Evolutionary conservation across 2,888 invertebrate genomes (phyloP), one percentile per base, ranked within the genome.

Genomic region (Protophormia terraenovae): DNA sequence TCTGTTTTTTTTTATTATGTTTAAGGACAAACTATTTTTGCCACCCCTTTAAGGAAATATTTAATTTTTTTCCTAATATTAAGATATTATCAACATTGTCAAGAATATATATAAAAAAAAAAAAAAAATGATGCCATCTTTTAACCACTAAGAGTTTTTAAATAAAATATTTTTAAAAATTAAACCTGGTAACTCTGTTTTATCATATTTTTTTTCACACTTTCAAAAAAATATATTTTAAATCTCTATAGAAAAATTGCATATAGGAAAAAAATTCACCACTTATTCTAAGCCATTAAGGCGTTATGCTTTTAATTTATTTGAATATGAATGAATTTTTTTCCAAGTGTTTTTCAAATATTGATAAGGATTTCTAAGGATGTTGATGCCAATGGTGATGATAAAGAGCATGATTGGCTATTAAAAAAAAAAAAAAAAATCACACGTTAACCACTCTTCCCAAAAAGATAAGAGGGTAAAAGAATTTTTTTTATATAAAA

Each of bases 361-460:
- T 89, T 89, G 89, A 89, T 62, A n/a, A 35, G 35, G 29, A 38
- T 69, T 67, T 47, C 2, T 38, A 32, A 27, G 62, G 19, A 62
- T 53, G 29, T 29, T 47, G 29, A 41, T 53, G 29, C n/a, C n/a
- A n/a, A 64, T 24, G 14, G 10, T 41, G n/a, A 55, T 35, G 24
- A 32, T 41, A 38, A 27, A 22, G 7, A 41, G 29, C 14, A 55
- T 89, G 90, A 89, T 90, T 89, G 90, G 90, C 90, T 88, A 90
- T 90, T 89, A 88, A 89, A 88, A 89, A 89, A 88, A 89, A 90
- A 88, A 89, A 88, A 89, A 89, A 88, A 89, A 90, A 89, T 89
- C 88, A 90, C 87, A 88, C 88, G 84, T 88, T 77, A 82, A 86
- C 84, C 83, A 87, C 89, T 88, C 79, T 73, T 58, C 32, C 24